Base-by-base conservation (phyloP, 2,797 vertebrate genomes). In the Periophthalmus magnuspinnatus region DNA sequence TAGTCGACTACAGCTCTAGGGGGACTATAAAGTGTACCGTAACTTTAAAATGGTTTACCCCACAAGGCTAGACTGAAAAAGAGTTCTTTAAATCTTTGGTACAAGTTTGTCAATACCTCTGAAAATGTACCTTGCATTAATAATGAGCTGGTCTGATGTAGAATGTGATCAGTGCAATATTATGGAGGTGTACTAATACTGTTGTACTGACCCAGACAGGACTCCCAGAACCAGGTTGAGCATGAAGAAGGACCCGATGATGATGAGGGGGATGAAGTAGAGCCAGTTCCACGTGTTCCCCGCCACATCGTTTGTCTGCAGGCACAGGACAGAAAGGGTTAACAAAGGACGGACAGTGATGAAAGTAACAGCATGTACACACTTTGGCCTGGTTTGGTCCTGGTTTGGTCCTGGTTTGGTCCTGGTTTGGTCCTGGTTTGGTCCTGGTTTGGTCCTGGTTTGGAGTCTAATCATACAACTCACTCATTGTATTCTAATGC, bases 221-320 rank as follows among this genome's bases (percentile, higher is more conserved):
- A 99, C 97, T 0, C 97, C 97, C 72, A 99, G 93, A 62, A 99
- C 97, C 88, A 99, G 92, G 92, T 99, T 99, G 83, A 99, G 96
- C 97, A 99, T 99, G 93, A 99, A 99, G 92, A 99, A 99, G 78
- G 97, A 99, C 57, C 97, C 97, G 0, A 99, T 97, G 93, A 99
- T 97, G 93, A 99, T 99, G 90, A 99, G 96, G 0, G 97, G 97
- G 84, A 99, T 96, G 91, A 98, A 99, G 90, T 98, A 99, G 36
- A 98, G 92, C 97, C 97, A 99, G 84, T 99, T 99, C 97, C 97
- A 99, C 45, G 94, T 94, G 83, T 95, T 97, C 45, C 97, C 97
- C 0, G 92, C 93, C 0, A 96, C 96, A 0, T 99, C 96, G 0
- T 99, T 99, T 7, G 96, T 96, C 97, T 93, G 77, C 10, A 74